phyloP scores from a whole-genome alignment of 2,888 invertebrate species.

The Pristionchus japonicus region DNA sequence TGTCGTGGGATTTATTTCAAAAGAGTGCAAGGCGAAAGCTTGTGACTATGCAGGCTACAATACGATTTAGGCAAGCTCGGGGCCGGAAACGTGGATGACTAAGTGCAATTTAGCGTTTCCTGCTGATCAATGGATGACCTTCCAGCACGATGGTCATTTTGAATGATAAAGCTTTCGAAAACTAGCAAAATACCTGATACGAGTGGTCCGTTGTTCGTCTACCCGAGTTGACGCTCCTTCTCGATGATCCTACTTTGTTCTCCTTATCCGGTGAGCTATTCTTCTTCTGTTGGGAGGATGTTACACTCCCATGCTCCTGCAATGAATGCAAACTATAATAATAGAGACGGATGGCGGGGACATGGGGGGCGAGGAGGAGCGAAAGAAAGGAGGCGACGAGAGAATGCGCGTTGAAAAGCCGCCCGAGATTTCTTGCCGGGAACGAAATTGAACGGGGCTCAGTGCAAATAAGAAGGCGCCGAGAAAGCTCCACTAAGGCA shows the following conservation, averaged over 20 bases:
- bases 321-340: not conserved
- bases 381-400: not conserved
- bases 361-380: not conserved
- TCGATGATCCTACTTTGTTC: constrained; percentile 32
- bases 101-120: not conserved
- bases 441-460: constrained; percentile 17
- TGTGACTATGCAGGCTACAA: not conserved
- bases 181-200: not conserved
- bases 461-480: constrained; percentile 17
- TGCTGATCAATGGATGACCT: not conserved
- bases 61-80: not conserved
- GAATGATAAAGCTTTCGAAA: not conserved
- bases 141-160: not conserved
- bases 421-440: constrained; percentile 27
- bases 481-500: constrained; percentile 10
- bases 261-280: constrained; percentile 35
- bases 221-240: constrained; percentile 26
- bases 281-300: constrained; percentile 37
- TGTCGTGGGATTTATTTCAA: not conserved
- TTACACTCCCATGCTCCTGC: constrained; percentile 44
- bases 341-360: not conserved
- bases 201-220: constrained; percentile 27
- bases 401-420: constrained; percentile 20
- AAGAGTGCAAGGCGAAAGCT: not conserved
- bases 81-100: not conserved